Evolutionary conservation across 1,140 invertebrate species (phyloP).

Genomic region (Trinorchestia longiramus): DNA sequence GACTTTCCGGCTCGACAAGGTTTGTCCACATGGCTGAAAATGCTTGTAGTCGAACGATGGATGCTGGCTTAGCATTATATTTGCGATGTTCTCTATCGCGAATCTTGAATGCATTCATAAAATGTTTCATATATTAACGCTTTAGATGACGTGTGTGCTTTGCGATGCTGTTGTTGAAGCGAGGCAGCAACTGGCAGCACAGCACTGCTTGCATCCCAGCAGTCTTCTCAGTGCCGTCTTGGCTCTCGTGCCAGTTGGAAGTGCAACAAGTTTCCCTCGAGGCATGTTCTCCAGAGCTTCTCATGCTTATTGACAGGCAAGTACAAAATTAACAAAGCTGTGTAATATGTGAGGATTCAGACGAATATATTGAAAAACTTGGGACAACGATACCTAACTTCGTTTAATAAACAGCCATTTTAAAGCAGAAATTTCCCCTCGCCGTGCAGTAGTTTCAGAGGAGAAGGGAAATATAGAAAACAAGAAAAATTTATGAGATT

Average conservation of each 20-base stretch:
- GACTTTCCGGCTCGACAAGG: neutral
- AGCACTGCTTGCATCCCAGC: neutral
- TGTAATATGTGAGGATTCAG: neutral
- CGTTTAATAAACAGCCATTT: neutral
- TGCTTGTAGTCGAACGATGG: neutral
- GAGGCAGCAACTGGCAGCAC: neutral
- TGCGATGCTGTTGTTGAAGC: neutral
- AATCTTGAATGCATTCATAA: neutral
- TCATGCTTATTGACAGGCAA: conserved; percentile 48
- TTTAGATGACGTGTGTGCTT: neutral
- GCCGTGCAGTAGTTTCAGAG: neutral
- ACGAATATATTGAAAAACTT: neutral
- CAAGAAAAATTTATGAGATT: neutral
- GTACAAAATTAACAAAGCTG: neutral
- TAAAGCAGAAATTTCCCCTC: neutral
- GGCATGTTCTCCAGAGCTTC: neutral
- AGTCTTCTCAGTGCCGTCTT: conserved; percentile 8
- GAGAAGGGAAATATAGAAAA: neutral
- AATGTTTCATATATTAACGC: neutral
- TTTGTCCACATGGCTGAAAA: neutral
- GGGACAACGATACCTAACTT: neutral
- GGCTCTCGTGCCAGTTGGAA: neutral
- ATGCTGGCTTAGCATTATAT: neutral
- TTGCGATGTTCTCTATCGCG: neutral
- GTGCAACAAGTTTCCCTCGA: neutral